Base-by-base conservation (phyloP, 92 coral and sea anemone genomes). In the Zoanthus sociatus region DNA sequence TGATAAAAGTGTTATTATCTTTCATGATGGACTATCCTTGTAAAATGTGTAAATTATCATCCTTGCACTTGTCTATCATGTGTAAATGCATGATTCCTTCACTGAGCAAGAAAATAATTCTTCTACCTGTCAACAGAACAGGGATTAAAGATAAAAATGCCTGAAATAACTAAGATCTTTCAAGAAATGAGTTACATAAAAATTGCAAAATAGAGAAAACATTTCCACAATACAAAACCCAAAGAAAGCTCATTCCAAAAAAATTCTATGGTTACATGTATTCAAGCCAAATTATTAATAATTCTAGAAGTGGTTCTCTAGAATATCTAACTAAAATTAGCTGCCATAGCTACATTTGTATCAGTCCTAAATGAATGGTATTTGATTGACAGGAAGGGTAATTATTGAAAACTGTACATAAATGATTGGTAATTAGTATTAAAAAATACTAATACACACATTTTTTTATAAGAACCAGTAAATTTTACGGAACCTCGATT, bases 1-100 rank as follows among this genome's bases (percentile, higher is more conserved):
- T 61, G 17, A 69, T 60, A 33, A 46, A 16, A 58, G 74, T 66
- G 70, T 7, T 50, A 64, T 75, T 77, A 44, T 81, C 85, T 66
- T 81, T 81, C 85, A 81, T 81, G 16, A 18, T 50, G 73, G 73
- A 47, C 73, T 81, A 66, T 1, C 1, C 32, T 37, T 42, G 85
- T 46, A 46, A 56, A 37, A 26, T 54, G 26, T 6, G 47, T 13
- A 77, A 53, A 14, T 20, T 50, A 17, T 1, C 5, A 30, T 46
- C 45, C 1, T 64, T 47, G 45, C 45, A 11, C 61, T 30, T 64
- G 84, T 32, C 18, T 55, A 21, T 64, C 55, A 50, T 63, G 13
- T 47, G 17, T 7, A 55, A 79, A 79, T 33, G 44, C 44, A 13
- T 64, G 42, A 21, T 79, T 61, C 56, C 73, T 79, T 79, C 44